Base-by-base conservation (phyloP, 2,113 vertebrate species). In the Corythoichthys haematopterus region DNA sequence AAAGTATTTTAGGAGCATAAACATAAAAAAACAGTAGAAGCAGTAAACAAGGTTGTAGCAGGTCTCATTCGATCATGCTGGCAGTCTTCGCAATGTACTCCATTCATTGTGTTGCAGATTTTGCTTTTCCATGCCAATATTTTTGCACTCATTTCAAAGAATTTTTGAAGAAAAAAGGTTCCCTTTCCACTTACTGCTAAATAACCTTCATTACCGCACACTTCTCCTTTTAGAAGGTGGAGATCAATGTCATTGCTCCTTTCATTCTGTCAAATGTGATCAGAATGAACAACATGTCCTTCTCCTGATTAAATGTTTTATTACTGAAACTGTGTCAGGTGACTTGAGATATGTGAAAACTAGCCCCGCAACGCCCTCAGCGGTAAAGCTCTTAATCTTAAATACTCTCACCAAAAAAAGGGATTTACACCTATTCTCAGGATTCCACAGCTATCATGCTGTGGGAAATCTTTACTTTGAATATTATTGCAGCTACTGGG, bases 401-500 rank as follows among this genome's bases (percentile, higher is more conserved):
- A 75, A 80, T 69, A 58, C 53, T 74, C 71, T 73, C 52, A 79
- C 61, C 70, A 66, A 51, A 50, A 62, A 43, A 50, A 3, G 43
- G 55, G 58, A 77, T 77, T 76, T 76, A 46, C 69, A 59, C 53
- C 51, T 69, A 80, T 70, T 66, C 33, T 47, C n/a, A 35, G 3
- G 12, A 53, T 81, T 78, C 65, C 66, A 66, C 76, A 72, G 78
- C 65, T 72, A 35, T 79, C 57, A 64, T 66, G 62, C 59, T 35
- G 65, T 47, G 52, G 56, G 62, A 79, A 79, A 79, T 68, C 71
- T 78, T 72, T 56, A 40, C 65, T 80, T 87, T 68, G 85, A 57
- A 87, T 84, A 83, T 85, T 69, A 85, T 85, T 87, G 82, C 69
- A 70, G 75, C 65, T 51, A 8, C 57, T 15, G 9, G 68, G 60